Base-by-base conservation (phyloP, 2,888 invertebrate species). In the Falcaria lacertinaria region DNA sequence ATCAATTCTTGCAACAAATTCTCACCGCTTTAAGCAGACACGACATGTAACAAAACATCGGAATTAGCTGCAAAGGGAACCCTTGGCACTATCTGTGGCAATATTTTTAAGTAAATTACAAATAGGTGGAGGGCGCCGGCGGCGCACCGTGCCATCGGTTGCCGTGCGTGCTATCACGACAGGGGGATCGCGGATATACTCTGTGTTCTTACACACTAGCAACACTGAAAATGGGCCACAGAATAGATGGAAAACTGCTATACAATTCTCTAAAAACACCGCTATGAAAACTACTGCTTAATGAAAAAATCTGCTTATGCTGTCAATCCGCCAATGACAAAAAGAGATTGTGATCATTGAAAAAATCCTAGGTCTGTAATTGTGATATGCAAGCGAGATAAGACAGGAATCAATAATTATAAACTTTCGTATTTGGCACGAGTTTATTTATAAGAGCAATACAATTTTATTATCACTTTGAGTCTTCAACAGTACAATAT, bases 31-130 rank as follows among this genome's bases (percentile, higher is more conserved):
- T 63, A 64, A 58, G 64, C 57, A 59, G 65, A 66, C 64, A 63
- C 65, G 65, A 66, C 64, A 63, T 66, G 60, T 71, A 68, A 72
- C 74, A 69, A 69, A 72, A 66, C 62, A 58, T 63, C 59, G 56
- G 74, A 79, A 76, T 76, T 80, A 84, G 78, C 74, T 68, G 71
- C 68, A 62, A 70, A 71, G 73, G 69, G 74, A 69, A 52, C 60
- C 69, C 64, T 69, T 69, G 54, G 59, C 68, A 72, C 78, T 85
- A 86, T 87, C 85, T 81, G 59, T 57, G 60, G 69, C 78, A 78
- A 86, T 87, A 87, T 88, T 88, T 88, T 88, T 80, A 80, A 84
- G 81, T 87, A 86, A 86, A 88, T 87, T 88, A 88, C 87, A 84
- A 87, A 88, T 84, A 85, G 84, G 85, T 78, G 79, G 70, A 74